Base-by-base conservation (phyloP, 1,140 invertebrate genomes). In the Lucilia cuprina region DNA sequence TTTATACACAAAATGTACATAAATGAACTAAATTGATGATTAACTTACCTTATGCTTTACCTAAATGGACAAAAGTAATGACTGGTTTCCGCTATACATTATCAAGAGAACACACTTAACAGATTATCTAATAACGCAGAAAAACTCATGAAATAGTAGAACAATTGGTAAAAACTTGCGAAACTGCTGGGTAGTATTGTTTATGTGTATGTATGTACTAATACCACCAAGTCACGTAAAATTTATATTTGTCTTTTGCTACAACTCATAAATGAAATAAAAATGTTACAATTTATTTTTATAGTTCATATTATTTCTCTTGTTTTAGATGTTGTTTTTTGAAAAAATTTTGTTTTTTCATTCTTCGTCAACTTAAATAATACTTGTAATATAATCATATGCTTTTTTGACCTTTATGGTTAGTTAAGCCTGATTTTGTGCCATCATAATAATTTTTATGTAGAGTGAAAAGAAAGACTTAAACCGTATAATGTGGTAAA, bases 301-400 rank as follows among this genome's bases (percentile, higher is more conserved):
- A 70, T 70, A 70, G 65, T 78, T 75, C 25, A n/a, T n/a, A n/a
- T 77, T 77, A 41, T 30, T 41, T 35, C 35, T 77, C 34, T 34
- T 77, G 30, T 41, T 41, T 41, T 8, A 30, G 25, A 25, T 34
- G 25, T 34, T 14, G 74, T 75, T 70, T 19, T 21, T 21, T 3
- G 60, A n/a, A n/a, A n/a, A n/a, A n/a, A n/a, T 65, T 7, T 55
- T 65, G 14, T 19, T 65, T 65, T n/a, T 55, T 77, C 34, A 77
- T 9, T 17, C 34, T 35, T 77, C 34, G 74, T 41, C 74, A 80
- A 49, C 77, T 50, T 49, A 49, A 80, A 49, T 50, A 49, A 49
- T 80, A 50, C 77, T 80, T 80, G 77, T 80, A 80, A 80, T 49
- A 80, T 80, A 80, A 80, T 80, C 77, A 80, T 49, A 80, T 50